Base-by-base conservation (phyloP, 2,113 vertebrate genomes). In the Phocoena sinus region DNA sequence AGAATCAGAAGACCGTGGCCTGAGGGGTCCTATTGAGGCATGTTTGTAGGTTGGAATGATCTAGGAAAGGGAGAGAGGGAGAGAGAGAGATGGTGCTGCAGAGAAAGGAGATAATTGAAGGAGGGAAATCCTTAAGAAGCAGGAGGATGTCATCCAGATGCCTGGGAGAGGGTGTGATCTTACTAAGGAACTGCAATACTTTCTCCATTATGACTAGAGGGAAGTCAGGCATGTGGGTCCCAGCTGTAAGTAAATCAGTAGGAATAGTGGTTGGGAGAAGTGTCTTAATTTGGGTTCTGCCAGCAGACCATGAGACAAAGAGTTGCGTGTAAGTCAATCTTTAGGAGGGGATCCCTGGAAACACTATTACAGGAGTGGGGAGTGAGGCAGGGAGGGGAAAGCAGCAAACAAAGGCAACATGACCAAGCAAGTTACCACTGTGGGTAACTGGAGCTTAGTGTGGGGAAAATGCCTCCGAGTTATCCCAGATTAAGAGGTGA, bases 41-140 rank as follows among this genome's bases (percentile, higher is more conserved):
- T 56, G 9, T 68, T 87, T 85, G 6, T 28, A 84, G 56, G 58
- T 68, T 67, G 47, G 25, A 56, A 68, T 79, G 28, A 60, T 91
- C 62, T 67, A 15, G 53, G 33, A 63, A 50, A 62, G 26, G 84
- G 47, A n/a, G 56, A 58, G 5, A 36, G 14, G 4, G 7, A 53
- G 5, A 33, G 28, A 26, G 2, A 33, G 12, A 5, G 25, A 36
- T 33, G n/a, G 36, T 28, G 10, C 14, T 12, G 0, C 25, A 53
- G n/a, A 86, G 50, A 79, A 77, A 82, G 65, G 38, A 56, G 10
- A 33, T 28, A 33, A 33, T 28, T 67, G 21, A 44, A 21, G 44
- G 73, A 93, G 67, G 68, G 28, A 95, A 65, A 47, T 18, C 25
- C 44, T 58, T 44, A n/a, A 95, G 74, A 62, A 85, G 17, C 56